A percentile compares a stretch with the other conserved stretches of the same genome.
These are phyloP conservation scores for Strigamia transsilvanica DNA, from an alignment of 2,888 invertebrate genomes.

Conservation along the genomic window DNA sequence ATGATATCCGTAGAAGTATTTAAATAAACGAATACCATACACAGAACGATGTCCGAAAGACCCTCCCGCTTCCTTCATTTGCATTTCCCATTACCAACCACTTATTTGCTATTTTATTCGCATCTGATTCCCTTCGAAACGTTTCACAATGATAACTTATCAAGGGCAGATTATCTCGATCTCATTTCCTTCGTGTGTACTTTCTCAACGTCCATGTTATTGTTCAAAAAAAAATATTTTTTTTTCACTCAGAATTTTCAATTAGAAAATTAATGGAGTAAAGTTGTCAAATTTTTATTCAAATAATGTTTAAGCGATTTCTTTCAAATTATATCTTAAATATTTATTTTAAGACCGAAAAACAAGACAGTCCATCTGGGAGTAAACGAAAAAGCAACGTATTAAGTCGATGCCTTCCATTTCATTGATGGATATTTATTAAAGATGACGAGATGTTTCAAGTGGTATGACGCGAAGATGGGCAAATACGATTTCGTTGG, in stretches of 20 bases:
- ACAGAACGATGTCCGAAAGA: neutral
- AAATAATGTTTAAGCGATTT: neutral
- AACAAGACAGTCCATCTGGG: neutral
- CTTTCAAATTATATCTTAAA: neutral
- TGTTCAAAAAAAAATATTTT: neutral
- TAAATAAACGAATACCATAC: neutral
- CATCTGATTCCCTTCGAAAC: conserved; percentile 15
- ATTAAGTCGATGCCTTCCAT: conserved; percentile 17
- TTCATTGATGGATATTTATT: conserved; percentile 49
- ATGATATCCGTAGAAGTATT: no score
- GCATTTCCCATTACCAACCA: conserved; percentile 17
- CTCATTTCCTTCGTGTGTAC: neutral
- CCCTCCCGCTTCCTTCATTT: neutral
- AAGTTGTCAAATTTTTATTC: neutral
- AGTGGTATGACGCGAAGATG: neutral
- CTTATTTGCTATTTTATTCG: conserved; percentile 16
- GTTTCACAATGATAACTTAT: conserved; percentile 19
- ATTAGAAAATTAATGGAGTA: neutral
- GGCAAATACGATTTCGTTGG: conserved; percentile 37
- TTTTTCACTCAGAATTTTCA: neutral
- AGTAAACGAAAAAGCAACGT: neutral
- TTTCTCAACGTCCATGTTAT: neutral
- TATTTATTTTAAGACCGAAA: neutral
- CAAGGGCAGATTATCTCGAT: conserved; percentile 14
- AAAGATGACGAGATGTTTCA: conserved; percentile 29